Evolutionary conservation across 2,113 vertebrate species (phyloP).

Genomic region (Vireo altiloquus): DNA sequence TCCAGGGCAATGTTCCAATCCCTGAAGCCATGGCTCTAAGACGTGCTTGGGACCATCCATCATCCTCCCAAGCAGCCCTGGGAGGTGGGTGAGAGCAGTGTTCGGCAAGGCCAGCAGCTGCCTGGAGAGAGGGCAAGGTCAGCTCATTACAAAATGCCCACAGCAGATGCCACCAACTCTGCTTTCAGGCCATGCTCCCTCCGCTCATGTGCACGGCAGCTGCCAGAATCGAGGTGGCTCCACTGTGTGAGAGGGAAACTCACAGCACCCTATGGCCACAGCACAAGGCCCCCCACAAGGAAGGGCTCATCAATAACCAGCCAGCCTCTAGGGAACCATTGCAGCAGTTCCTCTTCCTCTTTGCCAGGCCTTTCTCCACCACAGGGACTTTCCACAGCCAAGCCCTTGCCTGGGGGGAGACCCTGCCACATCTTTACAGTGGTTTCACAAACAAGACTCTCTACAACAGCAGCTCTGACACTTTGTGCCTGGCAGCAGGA

Average conservation of each 20-base stretch:
- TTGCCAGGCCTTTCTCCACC: neutral
- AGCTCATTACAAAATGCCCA: neutral
- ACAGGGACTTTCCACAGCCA: neutral
- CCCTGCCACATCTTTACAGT: neutral
- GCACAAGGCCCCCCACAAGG: neutral
- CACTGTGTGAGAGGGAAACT: neutral
- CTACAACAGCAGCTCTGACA: neutral
- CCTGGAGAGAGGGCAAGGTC: neutral
- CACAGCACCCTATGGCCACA: rapidly evolving
- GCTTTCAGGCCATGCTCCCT: neutral
- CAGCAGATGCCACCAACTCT: rapidly evolving
- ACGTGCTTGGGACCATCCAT: neutral
- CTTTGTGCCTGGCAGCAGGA: neutral
- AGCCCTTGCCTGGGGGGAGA: neutral
- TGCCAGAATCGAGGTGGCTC: neutral
- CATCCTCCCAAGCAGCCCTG: neutral
- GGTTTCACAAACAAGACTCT: neutral
- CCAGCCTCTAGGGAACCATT: neutral
- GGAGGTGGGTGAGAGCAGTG: rapidly evolving
- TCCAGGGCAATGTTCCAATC: neutral
- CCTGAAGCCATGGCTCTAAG: neutral
- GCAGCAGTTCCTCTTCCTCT: slow-evolving; percentile 42
- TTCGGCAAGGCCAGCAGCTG: neutral
- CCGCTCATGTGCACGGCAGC: rapidly evolving
- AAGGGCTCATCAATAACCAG: neutral